phyloP scores from a whole-genome alignment of 2,888 invertebrate genomes.

The Tachina fera region DNA sequence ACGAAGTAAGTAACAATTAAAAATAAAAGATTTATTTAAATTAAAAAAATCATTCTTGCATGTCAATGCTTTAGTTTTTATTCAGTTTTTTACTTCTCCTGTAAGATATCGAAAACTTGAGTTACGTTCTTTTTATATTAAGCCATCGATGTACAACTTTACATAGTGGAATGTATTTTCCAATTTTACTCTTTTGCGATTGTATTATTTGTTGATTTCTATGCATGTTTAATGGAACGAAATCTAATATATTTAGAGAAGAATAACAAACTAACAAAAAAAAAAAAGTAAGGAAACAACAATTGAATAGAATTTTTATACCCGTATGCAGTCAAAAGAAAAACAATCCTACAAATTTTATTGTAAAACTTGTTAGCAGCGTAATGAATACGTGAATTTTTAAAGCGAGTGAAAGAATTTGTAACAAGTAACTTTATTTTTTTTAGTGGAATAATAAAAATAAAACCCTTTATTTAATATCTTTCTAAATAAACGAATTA shows the following conservation, averaged over 20 bases:
- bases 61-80: too few species aligned
- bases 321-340: neutral
- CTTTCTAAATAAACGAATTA: slow-evolving; percentile 15
- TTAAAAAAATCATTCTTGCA: too few species aligned
- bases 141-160: too few species aligned
- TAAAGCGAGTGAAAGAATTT: slow-evolving; percentile 35
- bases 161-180: slow-evolving; percentile 40
- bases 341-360: slow-evolving; percentile 36
- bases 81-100: too few species aligned
- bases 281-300: slow-evolving; percentile 30
- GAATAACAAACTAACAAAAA: neutral
- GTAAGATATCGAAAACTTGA: too few species aligned
- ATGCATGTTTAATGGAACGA: slow-evolving; percentile 15
- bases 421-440: neutral
- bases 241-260: neutral
- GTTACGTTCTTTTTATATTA: too few species aligned
- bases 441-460: slow-evolving; percentile 1
- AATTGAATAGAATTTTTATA: slow-evolving; percentile 18
- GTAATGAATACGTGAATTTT: slow-evolving; percentile 55
- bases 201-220: slow-evolving; percentile 49
- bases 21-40: too few species aligned
- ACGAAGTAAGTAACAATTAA: too few species aligned
- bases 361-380: slow-evolving; percentile 54
- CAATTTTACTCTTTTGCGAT: slow-evolving; percentile 36
- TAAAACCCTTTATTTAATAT: slow-evolving; percentile 21